Evolutionary conservation across 2,113 vertebrate genomes (phyloP).

Genomic region (Actenoides lindsayi): DNA sequence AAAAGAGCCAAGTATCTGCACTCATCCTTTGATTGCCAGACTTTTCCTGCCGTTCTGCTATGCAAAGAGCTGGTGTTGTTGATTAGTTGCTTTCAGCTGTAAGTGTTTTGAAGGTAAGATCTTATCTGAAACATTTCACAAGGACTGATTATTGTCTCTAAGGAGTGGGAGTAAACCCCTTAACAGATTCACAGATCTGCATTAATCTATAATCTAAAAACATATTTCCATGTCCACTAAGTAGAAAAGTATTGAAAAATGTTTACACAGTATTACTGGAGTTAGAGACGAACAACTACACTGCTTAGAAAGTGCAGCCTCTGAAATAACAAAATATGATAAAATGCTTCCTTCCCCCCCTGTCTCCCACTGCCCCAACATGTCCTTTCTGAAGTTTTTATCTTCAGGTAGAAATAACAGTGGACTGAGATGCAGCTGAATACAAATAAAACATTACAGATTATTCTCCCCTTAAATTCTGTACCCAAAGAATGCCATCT

Average conservation of each 20-base stretch:
- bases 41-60: neutral
- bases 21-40: neutral
- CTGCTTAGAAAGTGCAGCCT: neutral
- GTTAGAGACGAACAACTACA: neutral
- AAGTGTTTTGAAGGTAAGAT: neutral
- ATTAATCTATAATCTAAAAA: neutral
- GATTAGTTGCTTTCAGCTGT: neutral
- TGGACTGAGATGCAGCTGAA: neutral
- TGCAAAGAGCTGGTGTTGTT: neutral
- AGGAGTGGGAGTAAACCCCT: neutral
- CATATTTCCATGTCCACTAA: neutral
- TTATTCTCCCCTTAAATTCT: neutral
- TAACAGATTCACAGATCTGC: neutral
- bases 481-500: slow-evolving; percentile 69
- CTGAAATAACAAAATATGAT: neutral
- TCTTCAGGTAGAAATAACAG: neutral
- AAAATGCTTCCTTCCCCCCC: neutral
- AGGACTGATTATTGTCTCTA: neutral
- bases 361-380: neutral
- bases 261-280: neutral
- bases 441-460: neutral
- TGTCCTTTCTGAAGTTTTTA: neutral
- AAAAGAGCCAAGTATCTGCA: neutral
- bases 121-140: neutral
- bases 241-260: neutral